Percentiles rank a stretch among this genome's conserved stretches.
These are phyloP conservation scores for Calliphora vomitoria DNA, from an alignment of 2,888 invertebrate genomes.

Conservation along the genomic window DNA sequence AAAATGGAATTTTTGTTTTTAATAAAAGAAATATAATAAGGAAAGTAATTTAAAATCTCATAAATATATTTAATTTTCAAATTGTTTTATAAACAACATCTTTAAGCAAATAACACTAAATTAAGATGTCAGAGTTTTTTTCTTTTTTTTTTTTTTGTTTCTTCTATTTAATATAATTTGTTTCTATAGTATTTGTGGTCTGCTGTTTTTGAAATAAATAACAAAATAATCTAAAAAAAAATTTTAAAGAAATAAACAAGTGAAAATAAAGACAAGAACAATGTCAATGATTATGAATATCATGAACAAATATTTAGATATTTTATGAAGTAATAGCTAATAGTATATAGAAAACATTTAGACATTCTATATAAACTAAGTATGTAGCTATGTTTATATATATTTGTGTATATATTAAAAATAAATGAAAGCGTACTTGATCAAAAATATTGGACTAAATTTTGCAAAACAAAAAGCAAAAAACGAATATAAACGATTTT, in stretches of 20 bases:
- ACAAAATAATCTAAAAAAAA: background rate
- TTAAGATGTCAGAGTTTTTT: background rate
- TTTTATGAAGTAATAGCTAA: background rate
- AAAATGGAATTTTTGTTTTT: background rate
- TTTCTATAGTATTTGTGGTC: background rate
- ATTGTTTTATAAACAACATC: background rate
- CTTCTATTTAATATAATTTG: background rate
- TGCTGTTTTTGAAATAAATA: background rate
- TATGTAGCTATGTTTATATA: too few species aligned
- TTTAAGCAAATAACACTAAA: background rate
- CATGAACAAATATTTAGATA: background rate
- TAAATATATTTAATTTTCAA: background rate
- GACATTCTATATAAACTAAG: too few species aligned
- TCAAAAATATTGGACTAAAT: too few species aligned
- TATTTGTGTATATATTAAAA: too few species aligned
- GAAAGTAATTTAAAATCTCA: constrained; percentile 30
- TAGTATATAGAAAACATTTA: background rate
- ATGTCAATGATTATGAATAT: background rate
- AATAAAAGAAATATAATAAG: background rate
- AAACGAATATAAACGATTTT: too few species aligned
- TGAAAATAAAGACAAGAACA: background rate
- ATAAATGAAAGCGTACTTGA: background rate
- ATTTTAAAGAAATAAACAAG: too few species aligned
- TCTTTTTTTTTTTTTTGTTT: background rate
- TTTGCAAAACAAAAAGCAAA: too few species aligned